Percentiles rank a stretch among this genome's conserved stretches.
Conservation (phyloP, 2,113 vertebrate genomes). For the Atrichornis clamosus region DNA sequence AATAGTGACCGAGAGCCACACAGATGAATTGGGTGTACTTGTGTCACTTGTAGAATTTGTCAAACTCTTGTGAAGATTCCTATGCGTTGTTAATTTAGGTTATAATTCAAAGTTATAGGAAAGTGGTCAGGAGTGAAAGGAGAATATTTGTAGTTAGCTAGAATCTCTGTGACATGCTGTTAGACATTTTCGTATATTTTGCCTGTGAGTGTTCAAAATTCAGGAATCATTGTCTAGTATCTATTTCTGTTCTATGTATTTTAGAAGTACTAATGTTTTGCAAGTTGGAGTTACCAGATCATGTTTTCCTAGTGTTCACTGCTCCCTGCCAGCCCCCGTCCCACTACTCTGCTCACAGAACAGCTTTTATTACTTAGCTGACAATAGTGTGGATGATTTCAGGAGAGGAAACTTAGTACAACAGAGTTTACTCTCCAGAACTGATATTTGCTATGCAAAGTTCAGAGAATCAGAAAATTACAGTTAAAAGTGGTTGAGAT, state of each 20-base stretch:
- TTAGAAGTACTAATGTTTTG: neutral
- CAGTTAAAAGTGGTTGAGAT: neutral
- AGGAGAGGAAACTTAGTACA: neutral
- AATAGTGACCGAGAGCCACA: neutral
- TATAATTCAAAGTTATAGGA: neutral
- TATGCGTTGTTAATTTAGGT: neutral
- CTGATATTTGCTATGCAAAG: neutral
- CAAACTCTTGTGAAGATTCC: neutral
- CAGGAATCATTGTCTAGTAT: neutral
- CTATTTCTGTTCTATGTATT: neutral
- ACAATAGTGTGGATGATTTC: neutral
- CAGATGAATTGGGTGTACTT: neutral
- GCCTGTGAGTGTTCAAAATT: neutral
- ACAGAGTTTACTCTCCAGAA: neutral
- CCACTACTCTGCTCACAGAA: neutral
- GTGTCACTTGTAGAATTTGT: neutral
- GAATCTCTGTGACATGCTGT: neutral
- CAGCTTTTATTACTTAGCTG: neutral
- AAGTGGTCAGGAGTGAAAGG: too few species aligned
- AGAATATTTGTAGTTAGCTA: neutral
- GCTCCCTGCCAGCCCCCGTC: neutral
- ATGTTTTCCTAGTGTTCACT: neutral
- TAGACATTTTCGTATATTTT: neutral
- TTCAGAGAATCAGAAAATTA: neutral
- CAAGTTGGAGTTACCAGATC: neutral